Conservation (phyloP, 1,140 invertebrate species). For the Aricia agestis region DNA sequence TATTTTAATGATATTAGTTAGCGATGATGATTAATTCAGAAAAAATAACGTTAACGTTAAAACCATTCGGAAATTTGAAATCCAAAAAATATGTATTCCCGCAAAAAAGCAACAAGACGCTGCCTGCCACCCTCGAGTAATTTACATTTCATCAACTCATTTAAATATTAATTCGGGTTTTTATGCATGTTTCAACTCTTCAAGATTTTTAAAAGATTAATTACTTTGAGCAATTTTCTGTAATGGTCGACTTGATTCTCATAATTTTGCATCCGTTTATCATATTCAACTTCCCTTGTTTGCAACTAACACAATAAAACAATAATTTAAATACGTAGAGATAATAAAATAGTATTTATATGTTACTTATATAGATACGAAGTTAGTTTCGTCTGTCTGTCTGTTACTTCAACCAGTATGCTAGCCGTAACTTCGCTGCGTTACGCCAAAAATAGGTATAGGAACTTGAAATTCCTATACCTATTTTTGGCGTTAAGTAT, state of each 20-base stretch:
- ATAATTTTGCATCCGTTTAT: slow-evolving; percentile 12
- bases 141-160: slow-evolving; percentile 37
- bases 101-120: slow-evolving; percentile 5
- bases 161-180: slow-evolving; percentile 38
- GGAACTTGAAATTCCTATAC: too few relatives aligned
- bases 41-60: background rate
- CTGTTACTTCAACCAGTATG: too few relatives aligned
- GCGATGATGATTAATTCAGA: too few relatives aligned
- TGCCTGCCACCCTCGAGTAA: slow-evolving; percentile 24
- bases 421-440: too few relatives aligned
- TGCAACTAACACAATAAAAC: background rate
- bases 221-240: slow-evolving; percentile 9
- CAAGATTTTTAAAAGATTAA: slow-evolving; percentile 13
- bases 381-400: too few relatives aligned
- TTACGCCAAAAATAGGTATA: too few relatives aligned
- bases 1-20: too few relatives aligned
- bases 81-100: slow-evolving; percentile 17
- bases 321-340: too few relatives aligned
- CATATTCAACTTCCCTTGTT: background rate
- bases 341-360: too few relatives aligned
- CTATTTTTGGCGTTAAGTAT: too few relatives aligned
- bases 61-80: slow-evolving; percentile 6
- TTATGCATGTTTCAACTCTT: slow-evolving; percentile 14
- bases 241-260: slow-evolving; percentile 2
- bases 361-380: too few relatives aligned